phyloP scores from a whole-genome alignment of 30 jellyfish, hydroid and myxozoan genomes.

The Turritopsis dohrnii region DNA sequence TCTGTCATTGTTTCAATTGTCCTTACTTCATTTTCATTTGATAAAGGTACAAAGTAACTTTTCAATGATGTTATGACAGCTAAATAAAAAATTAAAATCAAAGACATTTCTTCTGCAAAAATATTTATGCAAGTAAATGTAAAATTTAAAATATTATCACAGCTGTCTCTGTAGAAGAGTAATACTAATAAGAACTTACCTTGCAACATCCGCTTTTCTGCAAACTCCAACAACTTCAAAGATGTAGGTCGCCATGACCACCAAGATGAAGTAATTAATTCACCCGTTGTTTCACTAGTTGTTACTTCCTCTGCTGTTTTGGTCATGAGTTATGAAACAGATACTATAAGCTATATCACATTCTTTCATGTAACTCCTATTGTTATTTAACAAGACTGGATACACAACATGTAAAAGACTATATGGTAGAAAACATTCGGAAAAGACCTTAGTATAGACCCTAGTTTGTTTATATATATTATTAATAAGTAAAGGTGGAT shows the following conservation, averaged over 20 bases:
- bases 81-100: conserved; percentile 8
- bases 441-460: too few species aligned
- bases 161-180: background rate
- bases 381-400: too few species aligned
- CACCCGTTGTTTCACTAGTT: background rate
- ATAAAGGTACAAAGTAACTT: conserved; percentile 63
- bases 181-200: conserved; percentile 36
- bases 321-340: background rate
- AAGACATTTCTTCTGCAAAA: background rate
- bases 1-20: conserved; percentile 64
- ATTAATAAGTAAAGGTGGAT: too few species aligned
- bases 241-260: conserved; percentile 87
- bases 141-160: too few species aligned
- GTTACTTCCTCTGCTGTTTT: background rate
- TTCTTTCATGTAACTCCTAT: too few species aligned
- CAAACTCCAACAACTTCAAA: conserved; percentile 48
- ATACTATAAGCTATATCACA: too few species aligned
- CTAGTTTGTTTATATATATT: too few species aligned
- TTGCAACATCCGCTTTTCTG: conserved; percentile 57
- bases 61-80: conserved; percentile 53
- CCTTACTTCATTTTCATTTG: conserved; percentile 47
- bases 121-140: background rate
- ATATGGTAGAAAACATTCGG: too few species aligned
- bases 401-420: too few species aligned
- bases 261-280: conserved; percentile 22